Conservation (phyloP, 2,888 invertebrate genomes). For the Drosophila limbata region DNA sequence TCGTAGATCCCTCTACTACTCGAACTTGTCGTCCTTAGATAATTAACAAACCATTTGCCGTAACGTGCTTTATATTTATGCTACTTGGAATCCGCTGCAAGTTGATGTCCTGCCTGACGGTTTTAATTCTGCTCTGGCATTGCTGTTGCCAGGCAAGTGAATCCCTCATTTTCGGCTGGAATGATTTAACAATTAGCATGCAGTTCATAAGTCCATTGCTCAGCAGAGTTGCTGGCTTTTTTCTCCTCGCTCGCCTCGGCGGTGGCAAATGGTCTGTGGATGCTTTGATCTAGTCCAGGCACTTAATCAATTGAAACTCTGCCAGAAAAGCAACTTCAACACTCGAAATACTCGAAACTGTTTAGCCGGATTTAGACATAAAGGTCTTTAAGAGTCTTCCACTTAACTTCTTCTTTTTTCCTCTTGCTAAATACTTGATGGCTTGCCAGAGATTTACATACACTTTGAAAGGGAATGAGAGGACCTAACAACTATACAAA, state of each 20-base stretch:
- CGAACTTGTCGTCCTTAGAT: neutral
- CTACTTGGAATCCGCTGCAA: slow-evolving; percentile 36
- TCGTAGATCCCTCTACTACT: neutral
- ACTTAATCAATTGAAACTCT: neutral
- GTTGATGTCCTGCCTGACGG: slow-evolving; percentile 4
- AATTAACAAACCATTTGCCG: slow-evolving; percentile 6
- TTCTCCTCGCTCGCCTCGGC: slow-evolving; percentile 45
- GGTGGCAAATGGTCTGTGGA: slow-evolving; percentile 58
- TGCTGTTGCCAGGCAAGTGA: slow-evolving; percentile 3
- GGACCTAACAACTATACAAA: slow-evolving; percentile 16
- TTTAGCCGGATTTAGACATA: slow-evolving; percentile 46
- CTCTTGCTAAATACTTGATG: slow-evolving; percentile 24
- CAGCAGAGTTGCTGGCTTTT: slow-evolving; percentile 32
- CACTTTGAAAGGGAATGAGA: slow-evolving; percentile 19
- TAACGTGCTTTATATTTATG: slow-evolving; percentile 11
- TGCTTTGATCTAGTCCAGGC: slow-evolving; percentile 10
- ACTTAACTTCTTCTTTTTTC: slow-evolving; percentile 2
- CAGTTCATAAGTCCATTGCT: slow-evolving; percentile 24
- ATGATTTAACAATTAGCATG: slow-evolving; percentile 39
- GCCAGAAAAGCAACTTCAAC: slow-evolving; percentile 3
- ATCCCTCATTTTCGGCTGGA: slow-evolving; percentile 37
- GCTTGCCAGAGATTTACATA: slow-evolving; percentile 50
- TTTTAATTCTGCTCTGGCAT: slow-evolving; percentile 20
- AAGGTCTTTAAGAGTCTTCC: slow-evolving; percentile 52
- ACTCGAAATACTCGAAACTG: slow-evolving; percentile 1